A percentile compares a stretch with the other conserved stretches of the same genome.
Conservation (phyloP, 2,888 invertebrate species). For the Erpobdella octoculata region DNA sequence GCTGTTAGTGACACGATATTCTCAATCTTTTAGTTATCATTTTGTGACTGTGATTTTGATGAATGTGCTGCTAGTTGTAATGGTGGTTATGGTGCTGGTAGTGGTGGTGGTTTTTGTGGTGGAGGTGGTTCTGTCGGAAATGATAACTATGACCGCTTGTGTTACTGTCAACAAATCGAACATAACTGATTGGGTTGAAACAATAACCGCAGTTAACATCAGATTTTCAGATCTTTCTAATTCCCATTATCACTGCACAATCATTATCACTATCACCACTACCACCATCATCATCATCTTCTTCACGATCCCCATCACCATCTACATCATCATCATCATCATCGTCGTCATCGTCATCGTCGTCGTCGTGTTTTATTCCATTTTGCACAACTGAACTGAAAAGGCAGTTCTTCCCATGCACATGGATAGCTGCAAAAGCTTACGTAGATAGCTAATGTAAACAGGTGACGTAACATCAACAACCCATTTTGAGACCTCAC, state of each 20-base stretch:
- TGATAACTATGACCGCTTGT: background rate
- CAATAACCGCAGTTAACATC: too few relatives aligned
- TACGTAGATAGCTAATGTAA: too few relatives aligned
- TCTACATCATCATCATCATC: slow-evolving; percentile 26
- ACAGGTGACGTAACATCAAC: background rate
- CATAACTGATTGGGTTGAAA: too few relatives aligned
- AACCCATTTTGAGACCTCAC: background rate
- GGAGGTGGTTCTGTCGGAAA: background rate
- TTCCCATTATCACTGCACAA: background rate
- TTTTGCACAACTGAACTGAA: too few relatives aligned
- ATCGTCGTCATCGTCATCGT: slow-evolving; percentile 11
- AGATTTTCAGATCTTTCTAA: background rate
- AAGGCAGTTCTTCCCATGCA: too few relatives aligned
- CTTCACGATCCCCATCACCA: slow-evolving; percentile 18
- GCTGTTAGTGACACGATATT: too few relatives aligned
- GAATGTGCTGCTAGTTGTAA: too few relatives aligned
- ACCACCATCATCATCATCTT: slow-evolving; percentile 24
- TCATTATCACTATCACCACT: background rate
- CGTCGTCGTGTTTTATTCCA: background rate
- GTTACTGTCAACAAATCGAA: background rate
- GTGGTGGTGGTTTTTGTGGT: too few relatives aligned
- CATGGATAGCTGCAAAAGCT: too few relatives aligned
- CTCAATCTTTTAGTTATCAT: too few relatives aligned
- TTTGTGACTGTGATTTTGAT: too few relatives aligned
- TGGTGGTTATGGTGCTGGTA: too few relatives aligned